A percentile compares a stretch with the other conserved stretches of the same genome.
Conservation (phyloP, 2,888 invertebrate genomes). For the Agriopis aurantiaria region DNA sequence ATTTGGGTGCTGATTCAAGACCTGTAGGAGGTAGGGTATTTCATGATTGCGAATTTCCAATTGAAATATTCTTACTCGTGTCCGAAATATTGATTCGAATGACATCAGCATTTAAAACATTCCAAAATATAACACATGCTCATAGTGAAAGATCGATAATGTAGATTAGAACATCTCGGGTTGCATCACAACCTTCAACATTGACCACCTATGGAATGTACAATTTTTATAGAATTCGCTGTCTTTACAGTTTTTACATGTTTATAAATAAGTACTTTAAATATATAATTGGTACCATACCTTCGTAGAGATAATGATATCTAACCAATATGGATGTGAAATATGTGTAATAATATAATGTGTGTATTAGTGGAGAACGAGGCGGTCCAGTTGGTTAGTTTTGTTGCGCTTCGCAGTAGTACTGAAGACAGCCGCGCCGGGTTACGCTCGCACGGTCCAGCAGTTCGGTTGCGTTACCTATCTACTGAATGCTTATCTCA, state of each 20-base stretch:
- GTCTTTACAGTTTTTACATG: slow-evolving; percentile 46
- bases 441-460: slow-evolving; percentile 60
- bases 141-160: slow-evolving; percentile 42
- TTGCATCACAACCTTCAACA: slow-evolving; percentile 16
- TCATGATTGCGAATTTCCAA: slow-evolving; percentile 33
- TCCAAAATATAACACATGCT: slow-evolving; percentile 44
- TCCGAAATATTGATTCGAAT: slow-evolving; percentile 38
- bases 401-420: slow-evolving; percentile 21
- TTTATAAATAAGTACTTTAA: slow-evolving; percentile 47
- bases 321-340: slow-evolving; percentile 48
- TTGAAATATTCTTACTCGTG: slow-evolving; percentile 30
- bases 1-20: slow-evolving; percentile 29
- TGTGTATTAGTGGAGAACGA: slow-evolving; percentile 36
- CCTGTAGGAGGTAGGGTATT: slow-evolving; percentile 36
- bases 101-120: slow-evolving; percentile 47
- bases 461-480: slow-evolving; percentile 7
- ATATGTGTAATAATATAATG: slow-evolving; percentile 42
- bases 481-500: slow-evolving; percentile 24
- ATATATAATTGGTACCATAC: slow-evolving; percentile 45
- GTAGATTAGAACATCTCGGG: slow-evolving; percentile 45
- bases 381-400: slow-evolving; percentile 7
- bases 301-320: slow-evolving; percentile 46
- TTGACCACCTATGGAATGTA: slow-evolving; percentile 45
- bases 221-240: slow-evolving; percentile 49
- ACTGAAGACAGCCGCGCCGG: slow-evolving; percentile 45